Conservation (phyloP, 2,797 vertebrate genomes). For the Acrossocheilus fasciatus region DNA sequence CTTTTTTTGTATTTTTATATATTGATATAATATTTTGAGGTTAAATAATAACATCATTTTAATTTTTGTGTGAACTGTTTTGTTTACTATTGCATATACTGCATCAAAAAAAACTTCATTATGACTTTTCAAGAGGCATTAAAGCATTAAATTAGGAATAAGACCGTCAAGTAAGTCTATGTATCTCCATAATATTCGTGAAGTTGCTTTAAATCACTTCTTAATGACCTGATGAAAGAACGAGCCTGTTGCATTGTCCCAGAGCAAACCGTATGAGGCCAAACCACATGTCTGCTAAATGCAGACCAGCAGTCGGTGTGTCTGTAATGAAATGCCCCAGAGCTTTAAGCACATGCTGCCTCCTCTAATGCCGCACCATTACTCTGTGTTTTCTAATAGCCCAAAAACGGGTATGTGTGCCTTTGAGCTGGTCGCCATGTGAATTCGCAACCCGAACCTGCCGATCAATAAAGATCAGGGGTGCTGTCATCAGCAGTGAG, state of each 20-base stretch:
- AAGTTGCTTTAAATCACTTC: constrained; percentile 20
- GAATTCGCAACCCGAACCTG: constrained; percentile 54
- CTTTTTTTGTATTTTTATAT: too few species aligned
- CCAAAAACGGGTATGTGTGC: constrained; percentile 36
- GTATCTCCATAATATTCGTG: not conserved
- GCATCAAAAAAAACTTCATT: not conserved
- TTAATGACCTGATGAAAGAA: constrained; percentile 31
- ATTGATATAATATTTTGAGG: not conserved
- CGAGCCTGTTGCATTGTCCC: constrained; percentile 16
- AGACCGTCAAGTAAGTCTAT: not conserved
- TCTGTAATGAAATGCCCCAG: constrained; percentile 38
- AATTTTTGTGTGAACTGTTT: not conserved
- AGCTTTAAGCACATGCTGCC: constrained; percentile 42
- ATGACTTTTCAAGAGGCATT: not conserved
- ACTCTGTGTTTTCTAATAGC: constrained; percentile 49
- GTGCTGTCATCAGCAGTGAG: constrained; percentile 52
- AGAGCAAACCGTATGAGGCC: constrained; percentile 38
- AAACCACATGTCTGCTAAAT: constrained; percentile 45
- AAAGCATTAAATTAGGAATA: not conserved
- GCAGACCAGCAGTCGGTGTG: constrained; percentile 22
- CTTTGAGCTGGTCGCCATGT: constrained; percentile 5
- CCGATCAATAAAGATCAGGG: constrained; percentile 59
- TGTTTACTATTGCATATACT: not conserved
- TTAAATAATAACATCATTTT: not conserved
- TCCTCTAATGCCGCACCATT: constrained; percentile 40